Conservation (phyloP, 2,797 vertebrate species). For the Scleropages formosus region DNA sequence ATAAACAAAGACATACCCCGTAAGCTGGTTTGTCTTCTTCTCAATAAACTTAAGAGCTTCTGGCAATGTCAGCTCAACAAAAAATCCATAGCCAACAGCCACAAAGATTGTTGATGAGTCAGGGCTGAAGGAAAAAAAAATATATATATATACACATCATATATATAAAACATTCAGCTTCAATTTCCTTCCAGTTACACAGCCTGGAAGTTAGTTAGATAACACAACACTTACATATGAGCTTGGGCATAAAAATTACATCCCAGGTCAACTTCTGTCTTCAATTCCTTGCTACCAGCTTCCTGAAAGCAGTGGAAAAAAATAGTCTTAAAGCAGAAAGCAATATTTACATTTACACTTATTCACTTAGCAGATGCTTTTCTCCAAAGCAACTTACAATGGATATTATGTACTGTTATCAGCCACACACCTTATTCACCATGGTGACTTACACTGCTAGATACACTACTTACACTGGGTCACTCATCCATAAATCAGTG, state of each 20-base stretch:
- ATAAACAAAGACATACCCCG: conserved; percentile 64
- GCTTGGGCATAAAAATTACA: conserved; percentile 86
- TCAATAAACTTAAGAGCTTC: conserved; percentile 85
- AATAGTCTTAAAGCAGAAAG: background rate
- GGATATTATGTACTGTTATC: too few relatives aligned
- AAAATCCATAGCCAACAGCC: conserved; percentile 84
- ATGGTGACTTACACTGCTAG: too few relatives aligned
- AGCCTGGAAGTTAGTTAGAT: conserved; percentile 4
- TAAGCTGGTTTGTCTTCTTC: conserved; percentile 81
- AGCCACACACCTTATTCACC: too few relatives aligned
- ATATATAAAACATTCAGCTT: conserved; percentile 10
- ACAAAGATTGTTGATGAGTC: conserved; percentile 80
- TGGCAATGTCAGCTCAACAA: conserved; percentile 76
- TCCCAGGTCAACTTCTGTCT: conserved; percentile 83
- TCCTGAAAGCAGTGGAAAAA: conserved; percentile 59
- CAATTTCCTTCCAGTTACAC: background rate
- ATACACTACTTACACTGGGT: too few relatives aligned
- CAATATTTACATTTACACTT: background rate
- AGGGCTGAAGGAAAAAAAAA: conserved; percentile 60
- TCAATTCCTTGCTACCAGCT: conserved; percentile 63
- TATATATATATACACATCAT: too few relatives aligned
- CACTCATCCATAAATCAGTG: too few relatives aligned
- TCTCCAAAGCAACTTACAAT: too few relatives aligned
- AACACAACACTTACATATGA: conserved; percentile 73
- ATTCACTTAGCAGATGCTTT: too few relatives aligned